Conservation (phyloP, 2,113 vertebrate genomes). For the Sander vitreus region DNA sequence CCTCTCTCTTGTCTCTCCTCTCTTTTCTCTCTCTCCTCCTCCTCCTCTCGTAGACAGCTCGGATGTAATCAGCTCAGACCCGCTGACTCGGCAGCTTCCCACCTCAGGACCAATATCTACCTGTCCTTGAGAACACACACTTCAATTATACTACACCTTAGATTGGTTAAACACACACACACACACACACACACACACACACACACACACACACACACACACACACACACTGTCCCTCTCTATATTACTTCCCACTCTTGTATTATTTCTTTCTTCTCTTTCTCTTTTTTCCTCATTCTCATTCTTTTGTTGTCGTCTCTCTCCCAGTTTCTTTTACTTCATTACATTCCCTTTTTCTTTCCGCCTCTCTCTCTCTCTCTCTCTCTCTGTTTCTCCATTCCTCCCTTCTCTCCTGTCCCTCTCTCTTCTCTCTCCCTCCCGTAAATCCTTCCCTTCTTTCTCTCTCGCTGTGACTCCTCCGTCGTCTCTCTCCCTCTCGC, state of each 20-base stretch:
- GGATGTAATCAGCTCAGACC: slow-evolving; percentile 69
- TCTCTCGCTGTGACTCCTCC: not conserved
- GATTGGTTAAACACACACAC: slow-evolving; percentile 61
- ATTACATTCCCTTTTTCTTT: not conserved
- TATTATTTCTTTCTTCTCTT: slow-evolving; percentile 1
- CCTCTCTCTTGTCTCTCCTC: not conserved
- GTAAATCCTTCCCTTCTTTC: not conserved
- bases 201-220: slow-evolving; percentile 44
- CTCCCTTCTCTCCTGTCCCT: not conserved
- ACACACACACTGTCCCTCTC: slow-evolving; percentile 41
- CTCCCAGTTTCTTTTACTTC: not conserved
- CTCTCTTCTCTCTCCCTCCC: not conserved
- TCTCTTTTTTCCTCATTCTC: not conserved
- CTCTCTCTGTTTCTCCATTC: not conserved
- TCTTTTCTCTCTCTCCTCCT: not conserved
- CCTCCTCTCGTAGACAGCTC: slow-evolving; percentile 28
- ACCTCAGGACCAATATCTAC: slow-evolving; percentile 73
- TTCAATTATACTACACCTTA: slow-evolving; percentile 71
- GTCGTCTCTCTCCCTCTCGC: too few relatives aligned
- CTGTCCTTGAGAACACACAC: slow-evolving; percentile 82
- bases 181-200: slow-evolving; percentile 48
- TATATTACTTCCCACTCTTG: slow-evolving; percentile 26
- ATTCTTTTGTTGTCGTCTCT: not conserved
- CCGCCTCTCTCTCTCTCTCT: not conserved
- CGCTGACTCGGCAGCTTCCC: slow-evolving; percentile 73